Evolutionary conservation across 2,888 invertebrate species (phyloP).

Genomic region (Xiphydria camelus): DNA sequence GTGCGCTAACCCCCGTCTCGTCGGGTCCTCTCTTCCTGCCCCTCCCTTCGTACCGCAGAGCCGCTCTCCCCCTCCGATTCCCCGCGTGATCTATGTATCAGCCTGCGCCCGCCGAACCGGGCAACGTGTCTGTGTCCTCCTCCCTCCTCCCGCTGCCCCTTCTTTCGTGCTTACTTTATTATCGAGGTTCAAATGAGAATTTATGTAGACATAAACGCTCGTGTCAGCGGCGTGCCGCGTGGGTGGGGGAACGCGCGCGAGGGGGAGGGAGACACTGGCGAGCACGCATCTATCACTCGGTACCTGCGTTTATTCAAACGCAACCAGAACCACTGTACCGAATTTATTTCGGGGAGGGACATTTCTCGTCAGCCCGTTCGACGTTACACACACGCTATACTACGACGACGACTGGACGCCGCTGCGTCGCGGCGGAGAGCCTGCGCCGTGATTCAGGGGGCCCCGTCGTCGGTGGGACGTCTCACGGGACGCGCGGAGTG

Average conservation of each 20-base stretch:
- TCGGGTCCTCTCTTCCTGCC: constrained; percentile 8
- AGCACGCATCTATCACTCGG: constrained; percentile 41
- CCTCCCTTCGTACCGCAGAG: too few species aligned
- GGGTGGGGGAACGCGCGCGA: constrained; percentile 33
- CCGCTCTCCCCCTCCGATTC: constrained; percentile 3
- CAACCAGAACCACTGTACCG: too few species aligned
- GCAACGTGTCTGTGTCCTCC: constrained; percentile 38
- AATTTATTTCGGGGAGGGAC: too few species aligned
- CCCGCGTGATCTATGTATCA: constrained; percentile 43
- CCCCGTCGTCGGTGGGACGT: too few species aligned
- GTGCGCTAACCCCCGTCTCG: too few species aligned
- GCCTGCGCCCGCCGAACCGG: constrained; percentile 37
- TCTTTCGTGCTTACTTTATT: constrained; percentile 52
- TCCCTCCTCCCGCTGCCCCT: constrained; percentile 8
- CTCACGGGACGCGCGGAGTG: too few species aligned
- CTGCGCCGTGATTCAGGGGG: too few species aligned
- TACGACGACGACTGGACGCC: too few species aligned
- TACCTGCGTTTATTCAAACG: constrained; percentile 1
- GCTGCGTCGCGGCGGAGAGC: too few species aligned
- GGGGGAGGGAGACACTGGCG: constrained; percentile 37
- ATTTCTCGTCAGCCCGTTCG: too few species aligned
- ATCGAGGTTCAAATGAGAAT: constrained; percentile 53
- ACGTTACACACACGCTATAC: too few species aligned
- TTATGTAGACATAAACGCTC: constrained; percentile 54
- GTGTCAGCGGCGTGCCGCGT: constrained; percentile 46